Evolutionary conservation across 2,797 vertebrate species (phyloP).

Genomic region (Parauchenoglanis punctatus): DNA sequence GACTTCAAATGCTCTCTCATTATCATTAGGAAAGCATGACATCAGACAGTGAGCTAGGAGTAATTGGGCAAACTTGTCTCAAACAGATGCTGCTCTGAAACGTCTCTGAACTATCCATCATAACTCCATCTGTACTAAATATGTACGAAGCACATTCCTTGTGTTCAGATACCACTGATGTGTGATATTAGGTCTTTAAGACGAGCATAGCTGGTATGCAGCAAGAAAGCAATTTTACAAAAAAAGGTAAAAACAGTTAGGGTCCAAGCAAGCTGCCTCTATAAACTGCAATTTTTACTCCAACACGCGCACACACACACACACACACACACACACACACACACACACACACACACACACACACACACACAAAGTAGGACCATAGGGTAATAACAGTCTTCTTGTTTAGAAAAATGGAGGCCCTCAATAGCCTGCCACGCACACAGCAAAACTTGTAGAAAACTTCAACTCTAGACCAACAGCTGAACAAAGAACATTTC

Average conservation of each 20-base stretch:
- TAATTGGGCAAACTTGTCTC: slow-evolving; percentile 30
- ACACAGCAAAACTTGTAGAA: background rate
- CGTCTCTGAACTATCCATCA: slow-evolving; percentile 37
- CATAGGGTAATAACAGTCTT: slow-evolving; percentile 27
- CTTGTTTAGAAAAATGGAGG: background rate
- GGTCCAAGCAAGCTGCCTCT: slow-evolving; percentile 14
- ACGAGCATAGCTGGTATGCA: slow-evolving; percentile 7
- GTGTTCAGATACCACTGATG: slow-evolving; percentile 15
- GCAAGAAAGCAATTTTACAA: background rate
- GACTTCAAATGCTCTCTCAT: slow-evolving; percentile 38
- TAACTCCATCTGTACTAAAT: slow-evolving; percentile 42
- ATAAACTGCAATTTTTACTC: slow-evolving; percentile 1
- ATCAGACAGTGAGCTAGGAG: slow-evolving; percentile 11
- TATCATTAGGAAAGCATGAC: slow-evolving; percentile 26
- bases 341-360: slow-evolving; percentile 18
- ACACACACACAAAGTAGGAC: slow-evolving; percentile 4
- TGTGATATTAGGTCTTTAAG: slow-evolving; percentile 17
- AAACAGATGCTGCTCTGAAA: slow-evolving; percentile 18
- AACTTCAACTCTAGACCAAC: background rate
- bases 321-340: slow-evolving; percentile 14
- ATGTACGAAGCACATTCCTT: slow-evolving; percentile 40
- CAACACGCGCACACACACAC: slow-evolving; percentile 18
- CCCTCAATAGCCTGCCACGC: background rate
- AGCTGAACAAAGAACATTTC: background rate
- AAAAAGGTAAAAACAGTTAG: background rate